These are phyloP conservation scores for Girardinichthys multiradiatus DNA, from an alignment of 2,113 vertebrate species.

Conservation along the genomic window DNA sequence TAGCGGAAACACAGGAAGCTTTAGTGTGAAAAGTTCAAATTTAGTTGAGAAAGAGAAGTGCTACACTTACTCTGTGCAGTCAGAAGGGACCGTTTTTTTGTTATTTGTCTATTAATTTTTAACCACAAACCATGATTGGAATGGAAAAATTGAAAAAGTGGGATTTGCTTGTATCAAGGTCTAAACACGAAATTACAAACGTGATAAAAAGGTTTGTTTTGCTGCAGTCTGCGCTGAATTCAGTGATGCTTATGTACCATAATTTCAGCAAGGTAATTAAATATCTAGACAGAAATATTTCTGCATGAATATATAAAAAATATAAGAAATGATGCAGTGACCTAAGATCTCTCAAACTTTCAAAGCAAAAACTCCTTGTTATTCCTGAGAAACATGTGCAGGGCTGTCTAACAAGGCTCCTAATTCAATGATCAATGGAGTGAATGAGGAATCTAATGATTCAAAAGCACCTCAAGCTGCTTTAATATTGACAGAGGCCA, in stretches of 20 bases:
- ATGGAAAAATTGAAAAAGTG: constrained; percentile 19
- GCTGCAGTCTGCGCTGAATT: neutral
- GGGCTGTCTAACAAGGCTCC: constrained; percentile 1
- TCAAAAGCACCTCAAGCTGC: neutral
- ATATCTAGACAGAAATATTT: constrained; percentile 2
- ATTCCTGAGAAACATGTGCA: neutral
- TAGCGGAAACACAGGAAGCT: constrained; percentile 5
- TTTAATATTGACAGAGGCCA: constrained; percentile 3
- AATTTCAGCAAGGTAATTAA: neutral
- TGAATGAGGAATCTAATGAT: constrained; percentile 4
- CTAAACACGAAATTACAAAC: neutral
- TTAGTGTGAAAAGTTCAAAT: constrained; percentile 24
- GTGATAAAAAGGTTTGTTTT: neutral
- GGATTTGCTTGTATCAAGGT: neutral
- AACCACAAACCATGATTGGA: constrained; percentile 16
- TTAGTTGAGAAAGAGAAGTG: constrained; percentile 23
- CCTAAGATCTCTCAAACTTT: neutral
- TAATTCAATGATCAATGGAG: constrained; percentile 1
- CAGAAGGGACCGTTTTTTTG: constrained; percentile 21
- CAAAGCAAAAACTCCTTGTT: neutral
- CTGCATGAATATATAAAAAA: neutral
- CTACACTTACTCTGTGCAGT: constrained; percentile 14
- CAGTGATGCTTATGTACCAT: too few species aligned
- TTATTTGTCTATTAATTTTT: constrained; percentile 33
- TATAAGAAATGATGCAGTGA: neutral